Conservation (phyloP, 2,797 vertebrate species). For the Valencia hispanica region DNA sequence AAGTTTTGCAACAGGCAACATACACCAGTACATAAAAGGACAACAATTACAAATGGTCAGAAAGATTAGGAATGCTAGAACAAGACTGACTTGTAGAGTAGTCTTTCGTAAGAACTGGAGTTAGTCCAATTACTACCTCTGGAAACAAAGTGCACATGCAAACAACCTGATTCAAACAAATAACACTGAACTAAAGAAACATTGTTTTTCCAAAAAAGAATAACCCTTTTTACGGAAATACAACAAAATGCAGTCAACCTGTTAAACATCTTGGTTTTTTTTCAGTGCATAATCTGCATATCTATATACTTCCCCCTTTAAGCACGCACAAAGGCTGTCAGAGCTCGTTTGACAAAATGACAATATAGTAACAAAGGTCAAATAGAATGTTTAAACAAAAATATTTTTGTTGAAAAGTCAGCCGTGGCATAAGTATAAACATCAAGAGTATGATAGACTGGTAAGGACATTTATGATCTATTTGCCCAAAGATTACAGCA, state of each 20-base stretch:
- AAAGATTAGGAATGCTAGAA: background rate
- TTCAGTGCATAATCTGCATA: constrained; percentile 12
- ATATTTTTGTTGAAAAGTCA: background rate
- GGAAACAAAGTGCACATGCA: constrained; percentile 9
- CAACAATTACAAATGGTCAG: background rate
- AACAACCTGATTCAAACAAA: constrained; percentile 1
- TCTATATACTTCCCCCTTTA: background rate
- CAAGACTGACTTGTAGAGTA: background rate
- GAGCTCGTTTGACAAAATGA: constrained; percentile 28
- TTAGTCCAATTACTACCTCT: background rate
- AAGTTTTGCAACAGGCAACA: background rate
- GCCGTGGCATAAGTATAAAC: background rate
- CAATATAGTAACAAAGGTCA: constrained; percentile 39
- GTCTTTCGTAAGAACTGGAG: background rate
- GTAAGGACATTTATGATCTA: constrained; percentile 15
- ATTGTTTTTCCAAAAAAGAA: background rate
- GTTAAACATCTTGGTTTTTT: constrained; percentile 4
- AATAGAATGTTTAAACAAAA: background rate
- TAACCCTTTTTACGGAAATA: background rate
- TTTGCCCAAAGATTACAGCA: constrained; percentile 11
- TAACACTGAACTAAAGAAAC: background rate
- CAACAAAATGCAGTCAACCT: background rate
- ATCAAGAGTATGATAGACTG: background rate
- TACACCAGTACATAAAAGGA: background rate
- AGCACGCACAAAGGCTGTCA: background rate